A percentile compares a stretch with the other conserved stretches of the same genome.
These are phyloP conservation scores for Euplexia lucipara DNA, from an alignment of 2,888 invertebrate genomes.

Conservation along the genomic window DNA sequence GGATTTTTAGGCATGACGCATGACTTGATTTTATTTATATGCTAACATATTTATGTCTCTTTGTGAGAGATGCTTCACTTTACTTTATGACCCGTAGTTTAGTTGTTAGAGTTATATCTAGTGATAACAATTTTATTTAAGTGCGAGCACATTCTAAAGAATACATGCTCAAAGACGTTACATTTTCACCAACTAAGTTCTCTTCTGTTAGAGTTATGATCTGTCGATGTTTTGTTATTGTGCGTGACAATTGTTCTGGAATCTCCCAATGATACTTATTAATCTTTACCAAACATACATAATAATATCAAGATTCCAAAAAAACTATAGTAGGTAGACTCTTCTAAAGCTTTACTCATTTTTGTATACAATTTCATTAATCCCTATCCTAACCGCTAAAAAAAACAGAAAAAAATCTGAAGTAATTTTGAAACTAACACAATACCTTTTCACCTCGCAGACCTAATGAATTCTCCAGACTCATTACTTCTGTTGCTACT, in stretches of 20 bases:
- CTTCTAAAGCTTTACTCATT: not conserved
- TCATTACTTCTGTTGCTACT: constrained; percentile 29
- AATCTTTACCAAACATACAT: no score
- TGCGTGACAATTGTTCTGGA: no score
- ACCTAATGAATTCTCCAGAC: constrained; percentile 3
- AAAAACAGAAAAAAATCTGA: not conserved
- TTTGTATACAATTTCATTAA: not conserved
- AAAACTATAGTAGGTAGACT: no score
- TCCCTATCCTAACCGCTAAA: not conserved
- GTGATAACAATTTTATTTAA: constrained; percentile 54
- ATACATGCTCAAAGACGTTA: constrained; percentile 12
- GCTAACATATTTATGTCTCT: constrained; percentile 82
- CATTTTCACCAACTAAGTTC: constrained; percentile 7
- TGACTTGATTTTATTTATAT: constrained; percentile 80
- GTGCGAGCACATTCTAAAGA: constrained; percentile 7
- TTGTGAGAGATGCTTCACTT: constrained; percentile 75
- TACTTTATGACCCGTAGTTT: constrained; percentile 72
- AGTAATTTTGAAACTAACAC: not conserved
- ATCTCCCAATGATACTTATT: no score
- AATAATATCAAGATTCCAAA: no score
- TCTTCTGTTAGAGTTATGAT: not conserved
- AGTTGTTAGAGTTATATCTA: constrained; percentile 49
- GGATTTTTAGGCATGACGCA: constrained; percentile 71
- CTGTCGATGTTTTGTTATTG: not conserved
- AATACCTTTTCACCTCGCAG: not conserved